These are phyloP conservation scores for Cyphomyrmex costatus DNA, from an alignment of 1,140 invertebrate species.

Conservation along the genomic window DNA sequence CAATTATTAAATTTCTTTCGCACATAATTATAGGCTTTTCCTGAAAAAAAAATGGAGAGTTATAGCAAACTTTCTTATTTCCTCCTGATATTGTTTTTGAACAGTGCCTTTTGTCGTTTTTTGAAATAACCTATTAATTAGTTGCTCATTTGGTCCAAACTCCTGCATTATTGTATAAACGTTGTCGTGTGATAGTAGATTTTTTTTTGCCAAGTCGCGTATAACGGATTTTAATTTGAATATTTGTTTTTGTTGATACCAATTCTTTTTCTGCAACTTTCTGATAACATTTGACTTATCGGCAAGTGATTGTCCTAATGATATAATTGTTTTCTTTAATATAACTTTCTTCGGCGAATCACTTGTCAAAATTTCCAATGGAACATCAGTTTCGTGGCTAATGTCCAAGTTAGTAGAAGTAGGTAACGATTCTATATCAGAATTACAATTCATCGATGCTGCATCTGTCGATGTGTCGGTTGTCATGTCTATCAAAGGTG, in stretches of 20 bases:
- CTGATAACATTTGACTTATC: not conserved
- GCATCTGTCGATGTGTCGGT: too few species aligned
- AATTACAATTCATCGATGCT: too few species aligned
- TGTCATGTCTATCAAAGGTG: too few species aligned
- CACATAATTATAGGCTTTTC: conserved; percentile 29
- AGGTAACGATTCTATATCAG: too few species aligned
- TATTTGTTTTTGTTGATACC: conserved; percentile 23
- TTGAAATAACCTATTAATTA: conserved; percentile 33
- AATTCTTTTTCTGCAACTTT: conserved; percentile 16
- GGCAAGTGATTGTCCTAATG: not conserved
- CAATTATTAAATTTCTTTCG: conserved; percentile 21
- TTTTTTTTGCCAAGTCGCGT: not conserved
- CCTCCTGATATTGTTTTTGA: not conserved
- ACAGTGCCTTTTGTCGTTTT: not conserved
- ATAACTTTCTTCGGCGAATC: not conserved
- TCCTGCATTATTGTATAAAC: conserved; percentile 8
- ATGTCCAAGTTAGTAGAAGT: too few species aligned
- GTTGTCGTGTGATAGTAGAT: not conserved
- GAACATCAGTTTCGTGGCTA: not conserved
- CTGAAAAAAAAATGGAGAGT: conserved; percentile 11
- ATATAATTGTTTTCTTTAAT: conserved; percentile 17
- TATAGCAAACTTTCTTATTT: conserved; percentile 23
- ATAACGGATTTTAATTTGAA: conserved; percentile 30
- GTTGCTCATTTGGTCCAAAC: conserved; percentile 23
- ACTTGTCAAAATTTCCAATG: conserved; percentile 1